Evolutionary conservation across 1,140 invertebrate species (phyloP).

Genomic region (Zophobas morio): DNA sequence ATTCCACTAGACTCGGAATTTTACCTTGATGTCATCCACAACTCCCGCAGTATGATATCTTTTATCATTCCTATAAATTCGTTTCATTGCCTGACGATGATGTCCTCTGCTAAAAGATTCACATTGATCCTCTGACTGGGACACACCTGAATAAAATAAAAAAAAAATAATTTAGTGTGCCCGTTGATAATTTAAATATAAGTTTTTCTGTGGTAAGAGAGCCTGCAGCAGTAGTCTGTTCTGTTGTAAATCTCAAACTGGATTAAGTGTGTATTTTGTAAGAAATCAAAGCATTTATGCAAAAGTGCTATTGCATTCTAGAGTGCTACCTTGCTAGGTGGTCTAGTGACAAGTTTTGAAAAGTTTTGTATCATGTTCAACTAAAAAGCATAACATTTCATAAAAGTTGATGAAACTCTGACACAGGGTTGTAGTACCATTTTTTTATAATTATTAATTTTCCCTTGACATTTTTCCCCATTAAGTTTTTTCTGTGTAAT

Average conservation of each 20-base stretch:
- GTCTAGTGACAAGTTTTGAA: conserved; percentile 38
- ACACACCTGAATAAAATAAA: conserved; percentile 51
- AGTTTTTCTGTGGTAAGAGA: not conserved
- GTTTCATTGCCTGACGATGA: conserved; percentile 68
- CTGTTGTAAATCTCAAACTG: not conserved
- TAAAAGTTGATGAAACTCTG: conserved; percentile 26
- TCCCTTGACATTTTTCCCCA: too few species aligned
- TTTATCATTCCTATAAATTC: conserved; percentile 70
- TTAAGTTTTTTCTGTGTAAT: too few species aligned
- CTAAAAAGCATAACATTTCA: conserved; percentile 27
- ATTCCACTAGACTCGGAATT: not conserved
- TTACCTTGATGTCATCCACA: conserved; percentile 77
- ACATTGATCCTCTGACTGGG: conserved; percentile 60
- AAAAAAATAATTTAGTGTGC: not conserved
- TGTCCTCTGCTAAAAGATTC: conserved; percentile 66
- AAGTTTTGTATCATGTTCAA: conserved; percentile 43
- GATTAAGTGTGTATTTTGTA: not conserved
- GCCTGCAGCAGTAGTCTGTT: conserved; percentile 10
- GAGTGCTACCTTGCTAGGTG: conserved; percentile 37
- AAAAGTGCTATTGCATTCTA: conserved; percentile 36
- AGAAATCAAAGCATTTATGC: conserved; percentile 35
- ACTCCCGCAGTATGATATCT: conserved; percentile 78
- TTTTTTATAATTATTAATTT: too few species aligned
- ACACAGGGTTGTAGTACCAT: not conserved
- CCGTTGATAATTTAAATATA: not conserved